These are phyloP conservation scores for Pyrocoelia pectoralis DNA, from an alignment of 2,888 invertebrate genomes.

Conservation along the genomic window DNA sequence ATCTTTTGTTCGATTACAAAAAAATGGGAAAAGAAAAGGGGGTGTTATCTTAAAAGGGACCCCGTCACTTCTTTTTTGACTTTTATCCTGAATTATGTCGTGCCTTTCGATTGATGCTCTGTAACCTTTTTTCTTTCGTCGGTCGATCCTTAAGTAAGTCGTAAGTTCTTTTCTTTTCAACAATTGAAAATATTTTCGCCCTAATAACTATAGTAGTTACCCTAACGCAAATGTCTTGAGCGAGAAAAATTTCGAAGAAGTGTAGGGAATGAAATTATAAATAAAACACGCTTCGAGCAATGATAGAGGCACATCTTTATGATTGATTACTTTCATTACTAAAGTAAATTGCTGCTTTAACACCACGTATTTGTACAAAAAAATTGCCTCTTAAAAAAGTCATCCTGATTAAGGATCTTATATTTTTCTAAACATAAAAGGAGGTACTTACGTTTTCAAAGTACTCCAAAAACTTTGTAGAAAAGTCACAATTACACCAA, in stretches of 20 bases:
- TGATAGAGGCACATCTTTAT: not conserved
- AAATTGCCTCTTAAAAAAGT: no score
- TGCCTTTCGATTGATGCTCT: not conserved
- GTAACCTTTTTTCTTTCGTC: no score
- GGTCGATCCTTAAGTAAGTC: not conserved
- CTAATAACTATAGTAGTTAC: no score
- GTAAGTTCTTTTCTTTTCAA: no score
- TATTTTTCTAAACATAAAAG: conserved; percentile 22
- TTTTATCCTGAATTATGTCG: conserved; percentile 8
- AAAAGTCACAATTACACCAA: not conserved
- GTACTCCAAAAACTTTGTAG: no score
- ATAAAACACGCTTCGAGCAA: not conserved
- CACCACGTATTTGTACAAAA: no score
- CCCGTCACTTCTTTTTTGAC: not conserved
- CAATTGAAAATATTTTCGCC: not conserved
- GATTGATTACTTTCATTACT: conserved; percentile 24
- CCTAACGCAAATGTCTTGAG: no score
- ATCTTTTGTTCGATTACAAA: not conserved
- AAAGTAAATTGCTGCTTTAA: conserved; percentile 18
- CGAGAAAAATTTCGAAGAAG: no score
- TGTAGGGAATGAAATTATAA: not conserved
- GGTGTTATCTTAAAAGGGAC: not conserved
- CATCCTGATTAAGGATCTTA: no score
- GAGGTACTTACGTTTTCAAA: not conserved
- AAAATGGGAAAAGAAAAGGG: not conserved